Evolutionary conservation across 2,113 vertebrate species (phyloP).

Genomic region (Trinectes maculatus): DNA sequence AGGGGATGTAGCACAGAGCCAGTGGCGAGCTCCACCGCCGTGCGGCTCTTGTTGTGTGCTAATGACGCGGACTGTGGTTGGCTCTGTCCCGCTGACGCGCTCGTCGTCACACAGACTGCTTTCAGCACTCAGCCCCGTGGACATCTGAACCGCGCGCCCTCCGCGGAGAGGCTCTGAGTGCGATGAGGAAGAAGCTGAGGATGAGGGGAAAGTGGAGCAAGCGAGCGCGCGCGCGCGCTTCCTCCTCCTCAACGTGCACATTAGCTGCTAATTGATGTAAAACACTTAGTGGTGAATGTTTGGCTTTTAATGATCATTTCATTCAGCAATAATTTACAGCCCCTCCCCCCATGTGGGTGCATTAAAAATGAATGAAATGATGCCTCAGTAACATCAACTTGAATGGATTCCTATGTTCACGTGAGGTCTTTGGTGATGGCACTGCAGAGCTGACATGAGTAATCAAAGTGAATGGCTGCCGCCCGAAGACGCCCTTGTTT

Average conservation of each 20-base stretch:
- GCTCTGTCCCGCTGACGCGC: conserved; percentile 69
- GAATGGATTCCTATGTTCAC: not conserved
- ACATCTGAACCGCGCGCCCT: conserved; percentile 49
- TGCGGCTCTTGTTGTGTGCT: conserved; percentile 59
- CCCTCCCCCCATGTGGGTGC: not conserved
- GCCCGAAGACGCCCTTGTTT: conserved; percentile 7
- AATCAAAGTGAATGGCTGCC: conserved; percentile 3
- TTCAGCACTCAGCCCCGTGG: conserved; percentile 46
- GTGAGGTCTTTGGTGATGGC: not conserved
- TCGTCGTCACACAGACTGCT: conserved; percentile 68
- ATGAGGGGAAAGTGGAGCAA: not conserved
- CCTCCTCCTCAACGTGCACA: not conserved
- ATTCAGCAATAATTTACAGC: not conserved
- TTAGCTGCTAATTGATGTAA: not conserved
- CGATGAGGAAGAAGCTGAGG: not conserved
- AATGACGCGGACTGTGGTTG: conserved; percentile 72
- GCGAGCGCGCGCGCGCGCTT: too few species aligned
- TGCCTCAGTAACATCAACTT: not conserved
- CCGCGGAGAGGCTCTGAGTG: conserved; percentile 1
- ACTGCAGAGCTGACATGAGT: not conserved
- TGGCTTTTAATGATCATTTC: not conserved
- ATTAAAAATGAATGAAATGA: conserved; percentile 7
- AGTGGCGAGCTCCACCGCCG: conserved; percentile 48
- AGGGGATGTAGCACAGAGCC: conserved; percentile 37
- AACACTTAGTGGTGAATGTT: not conserved